These are phyloP conservation scores for Dendrolimus kikuchii DNA, from an alignment of 1,140 invertebrate genomes.

Conservation along the genomic window DNA sequence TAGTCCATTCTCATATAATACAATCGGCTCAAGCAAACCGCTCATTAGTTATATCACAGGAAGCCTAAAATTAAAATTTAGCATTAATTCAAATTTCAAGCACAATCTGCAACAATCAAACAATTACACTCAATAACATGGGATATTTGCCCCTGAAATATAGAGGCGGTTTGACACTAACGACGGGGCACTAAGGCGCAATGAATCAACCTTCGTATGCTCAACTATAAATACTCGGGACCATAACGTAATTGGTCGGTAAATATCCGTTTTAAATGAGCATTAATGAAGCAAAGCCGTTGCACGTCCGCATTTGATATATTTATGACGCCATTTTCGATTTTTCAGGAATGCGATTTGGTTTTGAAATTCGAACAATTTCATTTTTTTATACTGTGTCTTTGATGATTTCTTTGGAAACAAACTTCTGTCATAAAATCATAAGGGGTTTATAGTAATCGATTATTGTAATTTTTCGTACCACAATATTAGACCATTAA, in stretches of 20 bases:
- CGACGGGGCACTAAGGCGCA: conserved; percentile 23
- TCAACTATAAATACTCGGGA: conserved; percentile 29
- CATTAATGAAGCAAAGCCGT: conserved; percentile 30
- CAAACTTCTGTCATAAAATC: no score
- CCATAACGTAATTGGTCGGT: conserved; percentile 41
- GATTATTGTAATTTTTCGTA: no score
- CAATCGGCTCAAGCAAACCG: no score
- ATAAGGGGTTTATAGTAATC: no score
- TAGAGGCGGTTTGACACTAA: conserved; percentile 28
- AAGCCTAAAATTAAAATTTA: not conserved
- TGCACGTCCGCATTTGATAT: conserved; percentile 30
- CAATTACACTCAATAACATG: conserved; percentile 18
- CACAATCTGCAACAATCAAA: not conserved
- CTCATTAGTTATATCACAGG: no score
- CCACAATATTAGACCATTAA: no score
- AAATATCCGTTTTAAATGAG: conserved; percentile 40
- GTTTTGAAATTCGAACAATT: conserved; percentile 11
- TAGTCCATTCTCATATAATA: not conserved
- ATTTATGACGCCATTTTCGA: conserved; percentile 33
- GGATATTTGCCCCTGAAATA: conserved; percentile 33
- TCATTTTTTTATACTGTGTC: no score
- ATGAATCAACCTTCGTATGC: conserved; percentile 30
- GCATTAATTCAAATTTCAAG: not conserved
- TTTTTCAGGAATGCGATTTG: conserved; percentile 28
- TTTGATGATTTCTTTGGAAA: no score